phyloP scores from a whole-genome alignment of 2,797 vertebrate genomes.

The Pelodytes ibericus region DNA sequence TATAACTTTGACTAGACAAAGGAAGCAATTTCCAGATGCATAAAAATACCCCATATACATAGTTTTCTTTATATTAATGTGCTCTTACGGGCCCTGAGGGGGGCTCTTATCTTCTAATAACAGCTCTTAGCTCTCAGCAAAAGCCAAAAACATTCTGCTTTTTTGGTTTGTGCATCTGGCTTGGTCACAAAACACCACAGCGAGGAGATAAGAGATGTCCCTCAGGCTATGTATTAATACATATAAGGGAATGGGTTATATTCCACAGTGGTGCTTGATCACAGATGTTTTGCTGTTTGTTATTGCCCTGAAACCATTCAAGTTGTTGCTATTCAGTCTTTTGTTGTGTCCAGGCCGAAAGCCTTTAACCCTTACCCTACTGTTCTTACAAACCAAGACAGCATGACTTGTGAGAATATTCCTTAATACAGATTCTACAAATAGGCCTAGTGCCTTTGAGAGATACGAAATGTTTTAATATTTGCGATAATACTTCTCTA shows the following conservation, averaged over 20 bases:
- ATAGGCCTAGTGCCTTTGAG: not conserved
- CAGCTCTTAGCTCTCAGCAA: constrained; percentile 32
- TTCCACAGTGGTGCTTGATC: constrained; percentile 35
- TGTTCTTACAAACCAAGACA: not conserved
- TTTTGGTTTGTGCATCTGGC: constrained; percentile 48
- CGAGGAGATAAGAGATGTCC: constrained; percentile 47
- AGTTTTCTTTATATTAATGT: constrained; percentile 27
- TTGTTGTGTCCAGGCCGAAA: constrained; percentile 8
- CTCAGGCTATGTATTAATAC: constrained; percentile 38
- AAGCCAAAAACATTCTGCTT: constrained; percentile 43
- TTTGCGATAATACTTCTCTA: not conserved
- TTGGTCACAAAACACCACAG: constrained; percentile 44
- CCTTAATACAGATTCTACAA: not conserved
- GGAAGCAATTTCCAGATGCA: constrained; percentile 12
- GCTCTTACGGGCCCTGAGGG: constrained; percentile 20
- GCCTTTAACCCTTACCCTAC: constrained; percentile 3
- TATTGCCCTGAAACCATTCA: constrained; percentile 26
- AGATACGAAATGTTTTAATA: not conserved
- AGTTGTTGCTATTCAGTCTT: constrained; percentile 1
- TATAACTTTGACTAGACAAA: not conserved
- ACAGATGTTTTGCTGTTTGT: constrained; percentile 35
- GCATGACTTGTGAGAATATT: not conserved
- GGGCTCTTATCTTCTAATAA: constrained; percentile 47
- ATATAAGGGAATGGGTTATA: constrained; percentile 25
- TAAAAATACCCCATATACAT: not conserved